Evolutionary conservation across 2,113 vertebrate species (phyloP).

Genomic region (Ptilorrhoa leucosticta): DNA sequence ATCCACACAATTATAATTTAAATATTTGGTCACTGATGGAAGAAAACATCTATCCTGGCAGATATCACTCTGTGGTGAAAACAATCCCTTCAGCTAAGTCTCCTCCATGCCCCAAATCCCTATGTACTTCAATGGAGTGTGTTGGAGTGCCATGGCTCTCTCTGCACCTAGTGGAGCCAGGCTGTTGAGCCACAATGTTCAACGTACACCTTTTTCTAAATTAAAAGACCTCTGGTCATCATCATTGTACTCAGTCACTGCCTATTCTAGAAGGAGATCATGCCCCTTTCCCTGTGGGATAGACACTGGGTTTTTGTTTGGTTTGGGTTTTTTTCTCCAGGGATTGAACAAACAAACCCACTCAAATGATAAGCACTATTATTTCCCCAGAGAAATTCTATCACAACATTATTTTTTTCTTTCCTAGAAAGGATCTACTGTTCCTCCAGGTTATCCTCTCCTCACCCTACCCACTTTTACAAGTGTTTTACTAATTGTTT

Average conservation of each 20-base stretch:
- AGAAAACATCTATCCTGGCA: not conserved
- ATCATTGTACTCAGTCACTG: not conserved
- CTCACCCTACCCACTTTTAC: not conserved
- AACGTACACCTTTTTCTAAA: not conserved
- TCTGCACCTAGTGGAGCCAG: not conserved
- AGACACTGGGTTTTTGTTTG: not conserved
- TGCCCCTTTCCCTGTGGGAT: not conserved
- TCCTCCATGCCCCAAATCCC: not conserved
- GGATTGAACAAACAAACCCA: not conserved
- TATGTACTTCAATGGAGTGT: not conserved
- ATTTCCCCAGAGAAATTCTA: not conserved
- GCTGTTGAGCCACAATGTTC: not conserved
- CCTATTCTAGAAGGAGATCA: not conserved
- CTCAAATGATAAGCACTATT: not conserved
- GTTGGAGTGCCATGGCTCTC: not conserved
- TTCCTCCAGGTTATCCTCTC: not conserved
- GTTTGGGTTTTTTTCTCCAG: not conserved
- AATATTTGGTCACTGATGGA: not conserved
- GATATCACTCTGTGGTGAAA: not conserved
- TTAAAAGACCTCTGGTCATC: not conserved
- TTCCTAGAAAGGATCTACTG: not conserved
- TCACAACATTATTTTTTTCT: not conserved
- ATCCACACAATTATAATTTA: not conserved
- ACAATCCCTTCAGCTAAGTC: not conserved
- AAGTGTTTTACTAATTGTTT: not conserved